Evolutionary conservation across 2,113 vertebrate genomes (phyloP).

Genomic region (Rhipidura dahli): DNA sequence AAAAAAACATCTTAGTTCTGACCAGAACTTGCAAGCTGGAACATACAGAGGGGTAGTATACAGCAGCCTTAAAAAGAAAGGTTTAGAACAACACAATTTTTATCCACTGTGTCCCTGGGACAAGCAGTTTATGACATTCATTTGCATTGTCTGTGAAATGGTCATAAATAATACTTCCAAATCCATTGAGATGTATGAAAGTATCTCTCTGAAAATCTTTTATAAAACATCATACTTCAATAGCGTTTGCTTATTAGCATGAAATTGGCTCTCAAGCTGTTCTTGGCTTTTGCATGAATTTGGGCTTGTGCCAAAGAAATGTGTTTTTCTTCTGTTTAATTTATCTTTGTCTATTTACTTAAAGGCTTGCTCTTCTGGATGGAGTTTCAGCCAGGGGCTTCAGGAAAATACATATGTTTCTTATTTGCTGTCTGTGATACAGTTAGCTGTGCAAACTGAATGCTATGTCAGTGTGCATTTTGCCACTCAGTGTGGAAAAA

Average conservation of each 20-base stretch:
- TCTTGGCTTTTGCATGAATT: not conserved
- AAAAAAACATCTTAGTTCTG: not conserved
- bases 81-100: not conserved
- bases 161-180: not conserved
- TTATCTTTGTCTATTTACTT: conserved; percentile 20
- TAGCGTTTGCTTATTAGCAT: not conserved
- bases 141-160: not conserved
- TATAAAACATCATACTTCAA: not conserved
- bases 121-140: not conserved
- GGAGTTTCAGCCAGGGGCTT: not conserved
- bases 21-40: not conserved
- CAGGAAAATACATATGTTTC: not conserved
- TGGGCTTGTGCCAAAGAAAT: not conserved
- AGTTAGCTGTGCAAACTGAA: not conserved
- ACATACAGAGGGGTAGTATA: not conserved
- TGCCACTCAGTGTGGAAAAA: not conserved
- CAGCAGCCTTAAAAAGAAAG: not conserved
- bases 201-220: not conserved
- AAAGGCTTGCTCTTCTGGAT: not conserved
- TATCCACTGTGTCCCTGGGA: not conserved
- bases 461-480: not conserved
- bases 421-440: conserved; percentile 4
- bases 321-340: not conserved
- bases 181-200: not conserved
- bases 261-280: not conserved